Evolutionary conservation across 2,797 vertebrate genomes (phyloP), one percentile per base, ranked within the genome.

Genomic region (Intellagama lesueurii): DNA sequence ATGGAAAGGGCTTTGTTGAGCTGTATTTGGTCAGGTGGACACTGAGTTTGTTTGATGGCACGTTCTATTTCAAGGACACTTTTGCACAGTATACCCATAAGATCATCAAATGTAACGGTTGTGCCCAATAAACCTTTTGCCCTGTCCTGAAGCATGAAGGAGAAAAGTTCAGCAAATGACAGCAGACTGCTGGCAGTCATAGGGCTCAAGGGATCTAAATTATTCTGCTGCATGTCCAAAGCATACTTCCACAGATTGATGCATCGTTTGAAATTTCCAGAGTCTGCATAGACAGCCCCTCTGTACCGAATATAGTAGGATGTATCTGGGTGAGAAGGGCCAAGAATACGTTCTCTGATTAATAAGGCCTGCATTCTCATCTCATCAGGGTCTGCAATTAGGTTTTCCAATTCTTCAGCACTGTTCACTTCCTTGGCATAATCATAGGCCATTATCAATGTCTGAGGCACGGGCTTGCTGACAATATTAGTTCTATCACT

Each of bases 191-290:
- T 99, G 77, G 99, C 98, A 0, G 99, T 99, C 98, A 99, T 99
- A 83, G 99, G 99, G 92, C 99, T 99, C 90, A 99, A 97, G 0
- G 99, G 99, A 89, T 99, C 99, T 88, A 99, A 96, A 96, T 99
- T 99, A 94, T 95, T 98, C 96, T 99, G 99, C 93, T 99, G 99
- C 99, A 99, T 99, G 96, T 99, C 99, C 97, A 99, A 95, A 3
- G 99, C 99, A 3, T 99, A 99, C 82, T 99, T 99, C 99, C 99
- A 99, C 28, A 99, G 96, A 92, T 98, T 99, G 96, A 99, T 99
- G 96, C 99, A 99, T 91, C 99, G 98, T 93, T 99, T 99, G 87
- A 99, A 99, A 96, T 99, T 99, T 80, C 99, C 99, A 7, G 99
- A 99, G 96, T 99, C 99, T 0, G 99, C 99, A 78, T 99, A 99